Evolutionary conservation across 30 jellyfish, hydroid and myxozoan species (phyloP).

Genomic region (Aurelia aurita complex sp. Pacific): DNA sequence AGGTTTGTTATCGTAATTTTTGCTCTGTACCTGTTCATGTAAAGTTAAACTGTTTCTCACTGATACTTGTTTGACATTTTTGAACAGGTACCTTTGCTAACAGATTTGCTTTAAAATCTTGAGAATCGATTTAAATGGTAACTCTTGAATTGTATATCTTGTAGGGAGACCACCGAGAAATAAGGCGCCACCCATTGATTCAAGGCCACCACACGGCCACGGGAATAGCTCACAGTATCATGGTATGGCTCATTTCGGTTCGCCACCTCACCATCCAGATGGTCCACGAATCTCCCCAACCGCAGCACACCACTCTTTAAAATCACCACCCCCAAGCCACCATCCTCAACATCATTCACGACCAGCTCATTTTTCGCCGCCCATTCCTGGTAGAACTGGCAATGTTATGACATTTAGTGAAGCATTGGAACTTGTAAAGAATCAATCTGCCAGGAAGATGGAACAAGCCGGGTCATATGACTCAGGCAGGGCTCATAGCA

Average conservation of each 20-base stretch:
- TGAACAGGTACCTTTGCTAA: too few species aligned
- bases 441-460: constrained; percentile 64
- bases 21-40: too few species aligned
- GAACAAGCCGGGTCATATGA: constrained; percentile 58
- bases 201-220: constrained; percentile 20
- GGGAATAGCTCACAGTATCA: constrained; percentile 1
- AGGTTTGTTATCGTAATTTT: too few species aligned
- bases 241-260: constrained; percentile 9
- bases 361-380: constrained; percentile 57
- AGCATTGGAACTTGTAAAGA: constrained; percentile 85
- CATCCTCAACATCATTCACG: constrained; percentile 38
- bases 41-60: too few species aligned
- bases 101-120: too few species aligned
- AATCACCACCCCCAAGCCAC: constrained; percentile 52
- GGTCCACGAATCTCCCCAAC: constrained; percentile 29
- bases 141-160: too few species aligned
- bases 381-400: constrained; percentile 71
- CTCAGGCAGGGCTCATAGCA: constrained; percentile 18
- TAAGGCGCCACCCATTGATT: background rate
- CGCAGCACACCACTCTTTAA: constrained; percentile 36
- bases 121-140: too few species aligned
- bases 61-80: too few species aligned
- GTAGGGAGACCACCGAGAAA: constrained; percentile 45
- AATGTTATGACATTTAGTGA: constrained; percentile 91
- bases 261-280: constrained; percentile 47